These are phyloP conservation scores for Microhierax caerulescens DNA, from an alignment of 2,797 vertebrate species.

Conservation along the genomic window DNA sequence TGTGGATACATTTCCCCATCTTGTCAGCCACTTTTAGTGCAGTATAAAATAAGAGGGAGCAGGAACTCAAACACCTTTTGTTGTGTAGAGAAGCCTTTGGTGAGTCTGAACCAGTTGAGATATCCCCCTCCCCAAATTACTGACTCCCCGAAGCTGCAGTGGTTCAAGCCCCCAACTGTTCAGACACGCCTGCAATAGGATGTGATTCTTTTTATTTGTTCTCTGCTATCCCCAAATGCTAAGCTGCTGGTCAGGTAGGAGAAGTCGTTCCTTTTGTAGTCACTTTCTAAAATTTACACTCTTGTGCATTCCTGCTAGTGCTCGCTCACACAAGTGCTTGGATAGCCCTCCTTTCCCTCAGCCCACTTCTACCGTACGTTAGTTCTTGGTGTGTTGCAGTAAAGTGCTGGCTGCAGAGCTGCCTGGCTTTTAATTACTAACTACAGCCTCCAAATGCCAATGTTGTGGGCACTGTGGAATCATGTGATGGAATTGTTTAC, in stretches of 20 bases:
- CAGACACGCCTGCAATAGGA: background rate
- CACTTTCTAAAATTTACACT: background rate
- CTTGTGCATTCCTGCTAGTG: background rate
- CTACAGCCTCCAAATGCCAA: background rate
- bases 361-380: background rate
- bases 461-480: background rate
- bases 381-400: background rate
- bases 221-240: background rate
- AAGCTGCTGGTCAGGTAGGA: background rate
- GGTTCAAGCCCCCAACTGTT: background rate
- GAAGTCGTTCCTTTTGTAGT: background rate
- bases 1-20: background rate
- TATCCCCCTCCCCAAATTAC: background rate
- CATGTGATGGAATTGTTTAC: background rate
- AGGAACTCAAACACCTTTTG: background rate
- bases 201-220: background rate
- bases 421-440: background rate
- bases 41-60: background rate
- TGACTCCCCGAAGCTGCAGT: background rate
- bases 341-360: background rate
- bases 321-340: accelerated
- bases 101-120: background rate
- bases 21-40: background rate
- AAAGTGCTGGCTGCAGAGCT: background rate
- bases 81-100: background rate